phyloP scores from a whole-genome alignment of 1,140 invertebrate species.

The Nomia melanderi region DNA sequence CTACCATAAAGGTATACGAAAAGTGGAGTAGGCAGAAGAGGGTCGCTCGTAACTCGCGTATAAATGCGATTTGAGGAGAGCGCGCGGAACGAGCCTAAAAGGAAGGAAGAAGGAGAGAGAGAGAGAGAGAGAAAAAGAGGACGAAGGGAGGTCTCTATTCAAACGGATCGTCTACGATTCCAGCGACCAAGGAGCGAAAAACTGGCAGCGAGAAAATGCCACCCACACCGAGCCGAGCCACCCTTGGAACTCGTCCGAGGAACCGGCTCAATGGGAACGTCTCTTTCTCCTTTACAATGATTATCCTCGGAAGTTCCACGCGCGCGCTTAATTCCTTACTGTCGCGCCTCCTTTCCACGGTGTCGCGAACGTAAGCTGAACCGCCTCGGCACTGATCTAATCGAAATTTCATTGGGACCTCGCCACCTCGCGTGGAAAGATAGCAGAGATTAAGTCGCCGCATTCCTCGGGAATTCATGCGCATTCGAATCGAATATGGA shows the following conservation, averaged over 20 bases:
- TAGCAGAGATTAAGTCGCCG: no score
- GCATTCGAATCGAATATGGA: no score
- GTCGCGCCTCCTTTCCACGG: not conserved
- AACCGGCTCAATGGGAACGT: constrained; percentile 56
- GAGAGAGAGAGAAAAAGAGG: constrained; percentile 28
- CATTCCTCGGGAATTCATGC: no score
- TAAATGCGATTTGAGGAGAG: constrained; percentile 73
- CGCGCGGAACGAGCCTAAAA: not conserved
- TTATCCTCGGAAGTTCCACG: constrained; percentile 41
- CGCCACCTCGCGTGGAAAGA: not conserved
- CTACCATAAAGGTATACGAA: constrained; percentile 72
- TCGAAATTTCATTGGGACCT: not conserved
- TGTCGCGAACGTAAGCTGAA: not conserved
- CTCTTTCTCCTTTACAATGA: constrained; percentile 46
- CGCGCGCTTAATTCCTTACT: constrained; percentile 11
- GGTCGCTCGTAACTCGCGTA: constrained; percentile 75
- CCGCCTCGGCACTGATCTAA: not conserved
- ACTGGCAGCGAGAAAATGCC: constrained; percentile 69
- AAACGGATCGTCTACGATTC: constrained; percentile 57
- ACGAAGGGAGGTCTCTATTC: constrained; percentile 50
- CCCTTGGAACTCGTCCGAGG: constrained; percentile 31
- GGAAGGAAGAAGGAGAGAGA: not conserved
- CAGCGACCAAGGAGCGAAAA: constrained; percentile 65
- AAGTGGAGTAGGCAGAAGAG: constrained; percentile 75
- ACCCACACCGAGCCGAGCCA: constrained; percentile 65